Evolutionary conservation across 2,797 vertebrate species (phyloP).

Genomic region (Hipposideros larvatus): DNA sequence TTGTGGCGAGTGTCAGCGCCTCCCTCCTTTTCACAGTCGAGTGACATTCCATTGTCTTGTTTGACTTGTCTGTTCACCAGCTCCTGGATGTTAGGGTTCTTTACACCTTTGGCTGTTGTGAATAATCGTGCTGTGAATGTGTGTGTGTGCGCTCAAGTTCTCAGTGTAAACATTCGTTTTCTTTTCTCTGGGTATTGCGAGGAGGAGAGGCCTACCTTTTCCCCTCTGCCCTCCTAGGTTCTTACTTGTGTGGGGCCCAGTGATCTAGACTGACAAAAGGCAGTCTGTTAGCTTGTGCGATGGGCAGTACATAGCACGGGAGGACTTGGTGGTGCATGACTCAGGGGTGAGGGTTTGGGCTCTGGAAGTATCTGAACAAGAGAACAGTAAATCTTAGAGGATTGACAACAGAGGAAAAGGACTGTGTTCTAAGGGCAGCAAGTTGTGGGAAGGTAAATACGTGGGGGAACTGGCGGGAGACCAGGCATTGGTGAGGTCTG

Average conservation of each 20-base stretch:
- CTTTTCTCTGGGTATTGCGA: background rate
- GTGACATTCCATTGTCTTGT: background rate
- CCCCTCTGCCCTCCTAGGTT: background rate
- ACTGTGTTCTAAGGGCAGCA: background rate
- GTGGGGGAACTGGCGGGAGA: background rate
- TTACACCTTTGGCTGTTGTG: background rate
- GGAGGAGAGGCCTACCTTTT: background rate
- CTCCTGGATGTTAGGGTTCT: background rate
- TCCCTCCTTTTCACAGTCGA: background rate
- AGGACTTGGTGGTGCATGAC: background rate
- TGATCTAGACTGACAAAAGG: background rate
- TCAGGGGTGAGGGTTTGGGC: background rate
- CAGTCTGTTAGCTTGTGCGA: too few relatives aligned
- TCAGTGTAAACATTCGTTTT: background rate
- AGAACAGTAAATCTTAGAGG: background rate
- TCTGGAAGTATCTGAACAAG: background rate
- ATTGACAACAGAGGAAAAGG: background rate
- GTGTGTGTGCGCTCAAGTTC: too few relatives aligned
- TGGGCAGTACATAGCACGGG: rapidly evolving
- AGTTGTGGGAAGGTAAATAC: background rate
- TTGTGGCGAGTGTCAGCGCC: too few relatives aligned
- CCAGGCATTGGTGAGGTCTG: too few relatives aligned
- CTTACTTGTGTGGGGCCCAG: background rate
- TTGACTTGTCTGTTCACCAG: background rate
- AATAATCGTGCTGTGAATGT: background rate